These are phyloP conservation scores for Hippotragus niger DNA, from an alignment of 2,113 vertebrate species.

Conservation along the genomic window DNA sequence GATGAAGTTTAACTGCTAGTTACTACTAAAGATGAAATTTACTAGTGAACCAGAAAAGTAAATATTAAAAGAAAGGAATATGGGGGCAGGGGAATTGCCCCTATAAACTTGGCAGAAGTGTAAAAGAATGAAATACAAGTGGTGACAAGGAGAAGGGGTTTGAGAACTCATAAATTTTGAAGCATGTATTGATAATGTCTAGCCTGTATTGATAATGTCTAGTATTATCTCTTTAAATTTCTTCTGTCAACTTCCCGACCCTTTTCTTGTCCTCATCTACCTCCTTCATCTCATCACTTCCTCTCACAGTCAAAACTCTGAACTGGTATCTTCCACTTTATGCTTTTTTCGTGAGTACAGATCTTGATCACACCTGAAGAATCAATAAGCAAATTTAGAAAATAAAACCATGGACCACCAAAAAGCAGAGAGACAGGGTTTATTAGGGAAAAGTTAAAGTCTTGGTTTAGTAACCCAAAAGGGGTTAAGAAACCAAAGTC, in stretches of 20 bases:
- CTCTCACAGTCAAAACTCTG: neutral
- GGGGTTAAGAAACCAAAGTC: neutral
- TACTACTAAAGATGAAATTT: neutral
- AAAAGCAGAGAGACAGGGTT: neutral
- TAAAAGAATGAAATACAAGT: neutral
- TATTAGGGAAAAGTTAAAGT: neutral
- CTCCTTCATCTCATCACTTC: neutral
- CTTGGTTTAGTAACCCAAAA: neutral
- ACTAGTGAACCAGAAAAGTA: neutral
- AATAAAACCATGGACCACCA: neutral
- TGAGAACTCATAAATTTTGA: neutral
- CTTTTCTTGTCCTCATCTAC: neutral
- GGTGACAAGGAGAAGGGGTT: neutral
- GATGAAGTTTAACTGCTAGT: neutral
- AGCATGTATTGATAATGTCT: neutral
- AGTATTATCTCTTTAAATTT: neutral
- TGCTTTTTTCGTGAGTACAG: neutral
- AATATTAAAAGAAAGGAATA: neutral
- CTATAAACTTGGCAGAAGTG: neutral
- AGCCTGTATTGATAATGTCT: neutral
- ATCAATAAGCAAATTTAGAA: neutral
- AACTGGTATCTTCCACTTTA: neutral
- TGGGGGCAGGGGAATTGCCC: neutral
- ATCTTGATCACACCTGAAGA: neutral
- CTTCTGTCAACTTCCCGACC: neutral